phyloP scores from a whole-genome alignment of 2,888 invertebrate genomes.

The Hecatera dysodea region DNA sequence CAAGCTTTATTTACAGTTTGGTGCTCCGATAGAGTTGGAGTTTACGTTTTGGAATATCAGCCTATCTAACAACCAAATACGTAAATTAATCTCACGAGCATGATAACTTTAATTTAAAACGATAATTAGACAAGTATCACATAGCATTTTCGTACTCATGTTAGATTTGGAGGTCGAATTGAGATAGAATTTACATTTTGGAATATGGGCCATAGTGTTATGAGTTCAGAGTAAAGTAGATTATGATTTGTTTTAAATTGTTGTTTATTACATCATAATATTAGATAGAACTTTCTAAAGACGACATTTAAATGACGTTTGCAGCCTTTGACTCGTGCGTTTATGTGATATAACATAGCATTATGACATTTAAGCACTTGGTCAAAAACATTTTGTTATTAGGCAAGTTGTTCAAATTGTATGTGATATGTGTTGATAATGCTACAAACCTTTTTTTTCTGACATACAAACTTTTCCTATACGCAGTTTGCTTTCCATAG shows the following conservation, averaged over 20 bases:
- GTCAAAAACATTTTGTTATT: conserved; percentile 4
- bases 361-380: not conserved
- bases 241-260: conserved; percentile 6
- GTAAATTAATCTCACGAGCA: no score
- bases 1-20: no score
- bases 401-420: not conserved
- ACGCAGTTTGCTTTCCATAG: not conserved
- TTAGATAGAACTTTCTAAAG: conserved; percentile 1
- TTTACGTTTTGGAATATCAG: no score
- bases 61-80: no score
- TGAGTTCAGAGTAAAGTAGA: conserved; percentile 9
- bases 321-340: not conserved
- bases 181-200: no score
- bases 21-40: no score
- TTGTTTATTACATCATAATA: not conserved
- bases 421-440: not conserved
- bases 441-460: not conserved
- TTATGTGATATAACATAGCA: not conserved
- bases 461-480: not conserved
- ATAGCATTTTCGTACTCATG: no score
- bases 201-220: no score
- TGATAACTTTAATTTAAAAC: no score
- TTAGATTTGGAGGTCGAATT: no score
- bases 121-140: no score
- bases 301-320: not conserved